Evolutionary conservation across 1,140 invertebrate species (phyloP).

Genomic region (Bombus picipes): DNA sequence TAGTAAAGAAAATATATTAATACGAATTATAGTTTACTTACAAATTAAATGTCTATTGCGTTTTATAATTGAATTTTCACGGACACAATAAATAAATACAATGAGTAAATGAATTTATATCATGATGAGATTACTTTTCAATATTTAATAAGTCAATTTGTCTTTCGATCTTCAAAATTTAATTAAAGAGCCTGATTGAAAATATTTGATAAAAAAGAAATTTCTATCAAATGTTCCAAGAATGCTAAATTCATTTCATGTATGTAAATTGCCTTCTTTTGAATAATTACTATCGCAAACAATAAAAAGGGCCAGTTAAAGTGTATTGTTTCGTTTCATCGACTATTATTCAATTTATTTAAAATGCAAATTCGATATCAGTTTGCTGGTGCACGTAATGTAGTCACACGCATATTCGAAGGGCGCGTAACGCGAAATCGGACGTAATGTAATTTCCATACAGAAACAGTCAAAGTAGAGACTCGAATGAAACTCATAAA

Average conservation of each 20-base stretch:
- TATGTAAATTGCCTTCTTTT: not conserved
- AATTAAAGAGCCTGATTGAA: not conserved
- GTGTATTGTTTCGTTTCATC: not conserved
- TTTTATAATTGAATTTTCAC: not conserved
- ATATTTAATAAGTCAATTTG: not conserved
- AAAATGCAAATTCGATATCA: not conserved
- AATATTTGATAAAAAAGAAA: not conserved
- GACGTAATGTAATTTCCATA: not conserved
- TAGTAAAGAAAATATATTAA: not conserved
- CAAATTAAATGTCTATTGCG: not conserved
- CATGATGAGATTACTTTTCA: not conserved
- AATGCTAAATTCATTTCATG: not conserved
- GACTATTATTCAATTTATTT: not conserved
- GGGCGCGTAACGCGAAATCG: not conserved
- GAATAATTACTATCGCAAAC: not conserved
- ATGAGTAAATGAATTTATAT: not conserved
- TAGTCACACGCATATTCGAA: not conserved
- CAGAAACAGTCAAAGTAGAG: not conserved
- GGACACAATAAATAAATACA: not conserved
- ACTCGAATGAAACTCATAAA: not conserved
- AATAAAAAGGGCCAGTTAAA: not conserved
- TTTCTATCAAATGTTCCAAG: not conserved
- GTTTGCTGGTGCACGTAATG: not conserved
- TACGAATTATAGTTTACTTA: not conserved
- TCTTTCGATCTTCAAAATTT: not conserved